Evolutionary conservation across 2,113 vertebrate genomes (phyloP), one percentile per base, ranked within the genome.

Genomic region (Corythaeola cristata): DNA sequence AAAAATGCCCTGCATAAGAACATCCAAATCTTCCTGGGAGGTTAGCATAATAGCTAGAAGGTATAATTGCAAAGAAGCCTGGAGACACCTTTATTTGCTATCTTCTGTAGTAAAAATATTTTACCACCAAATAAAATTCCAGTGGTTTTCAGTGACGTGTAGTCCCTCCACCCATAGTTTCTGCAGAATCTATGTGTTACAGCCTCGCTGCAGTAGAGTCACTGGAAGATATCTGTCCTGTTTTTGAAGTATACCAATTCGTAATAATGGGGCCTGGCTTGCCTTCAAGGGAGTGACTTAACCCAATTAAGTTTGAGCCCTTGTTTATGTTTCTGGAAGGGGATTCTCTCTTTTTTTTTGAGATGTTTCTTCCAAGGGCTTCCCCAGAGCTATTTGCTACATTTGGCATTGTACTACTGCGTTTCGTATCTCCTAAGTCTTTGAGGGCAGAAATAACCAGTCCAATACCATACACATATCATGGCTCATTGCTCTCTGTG

Each of bases 391-490:
- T 90, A 3, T 77, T 45, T 62, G 20, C 39, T 72, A 0, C 5
- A 0, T 71, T 67, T 88, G 73, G 13, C 77, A 59, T 18, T 18
- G 37, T 33, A 14, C 28, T 32, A 0, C 18, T 68, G 41, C 15
- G 7, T 58, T 92, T 39, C 7, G 0, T 39, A n/a, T 45, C 74
- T 81, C 45, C n/a, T 53, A 32, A 26, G 37, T 41, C 37, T 63
- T 20, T 45, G 72, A 55, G 74, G 62, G 35, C 53, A 83, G 71
- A 58, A 85, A 27, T 3, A 82, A 33, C 5, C 49, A 21, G 27
- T 72, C 35, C 39, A 44, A 2, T 14, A 58, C 15, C n/a, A 14
- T 30, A 11, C 21, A 11, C 0, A 0, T 44, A 5, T 41, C 8
- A 5, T 33, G 32, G 9, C 47, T 69, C 21, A 0, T 39, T 82